Conservation (phyloP, 2,888 invertebrate genomes). For the Elysia crispata region DNA sequence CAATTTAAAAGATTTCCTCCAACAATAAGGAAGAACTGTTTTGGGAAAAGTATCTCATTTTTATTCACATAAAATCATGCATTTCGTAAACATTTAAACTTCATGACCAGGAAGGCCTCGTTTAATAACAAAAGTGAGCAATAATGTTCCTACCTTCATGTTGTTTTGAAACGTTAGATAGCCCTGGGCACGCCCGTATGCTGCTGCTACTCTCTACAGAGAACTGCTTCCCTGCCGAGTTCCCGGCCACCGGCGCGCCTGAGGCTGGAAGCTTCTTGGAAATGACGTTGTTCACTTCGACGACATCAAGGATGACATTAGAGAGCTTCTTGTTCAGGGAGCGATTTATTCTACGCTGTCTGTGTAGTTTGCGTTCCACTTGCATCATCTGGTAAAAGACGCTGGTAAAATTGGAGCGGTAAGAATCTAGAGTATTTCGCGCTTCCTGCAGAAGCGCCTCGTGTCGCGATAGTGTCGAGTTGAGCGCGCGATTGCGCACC, state of each 20-base stretch:
- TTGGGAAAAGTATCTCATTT: no score
- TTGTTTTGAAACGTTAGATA: constrained; percentile 60
- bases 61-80: no score
- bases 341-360: constrained; percentile 60
- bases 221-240: constrained; percentile 57
- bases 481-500: constrained; percentile 64
- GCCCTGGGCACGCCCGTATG: constrained; percentile 62
- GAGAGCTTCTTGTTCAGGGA: constrained; percentile 72
- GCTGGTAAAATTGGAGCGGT: constrained; percentile 63
- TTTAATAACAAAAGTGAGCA: neutral
- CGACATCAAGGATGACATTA: constrained; percentile 72
- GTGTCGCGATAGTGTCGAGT: constrained; percentile 66
- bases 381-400: constrained; percentile 65
- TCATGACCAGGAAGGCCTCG: neutral
- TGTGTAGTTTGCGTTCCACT: constrained; percentile 62
- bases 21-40: no score
- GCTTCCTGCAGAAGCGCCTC: constrained; percentile 59
- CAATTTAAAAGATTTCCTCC: no score
- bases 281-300: constrained; percentile 71
- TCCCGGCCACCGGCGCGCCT: constrained; percentile 52
- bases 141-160: constrained; percentile 61
- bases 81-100: no score
- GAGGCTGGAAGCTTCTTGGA: constrained; percentile 59
- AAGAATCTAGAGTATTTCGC: constrained; percentile 60
- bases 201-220: constrained; percentile 65